Evolutionary conservation across 2,888 invertebrate species (phyloP).

Genomic region (Sycophila texana): DNA sequence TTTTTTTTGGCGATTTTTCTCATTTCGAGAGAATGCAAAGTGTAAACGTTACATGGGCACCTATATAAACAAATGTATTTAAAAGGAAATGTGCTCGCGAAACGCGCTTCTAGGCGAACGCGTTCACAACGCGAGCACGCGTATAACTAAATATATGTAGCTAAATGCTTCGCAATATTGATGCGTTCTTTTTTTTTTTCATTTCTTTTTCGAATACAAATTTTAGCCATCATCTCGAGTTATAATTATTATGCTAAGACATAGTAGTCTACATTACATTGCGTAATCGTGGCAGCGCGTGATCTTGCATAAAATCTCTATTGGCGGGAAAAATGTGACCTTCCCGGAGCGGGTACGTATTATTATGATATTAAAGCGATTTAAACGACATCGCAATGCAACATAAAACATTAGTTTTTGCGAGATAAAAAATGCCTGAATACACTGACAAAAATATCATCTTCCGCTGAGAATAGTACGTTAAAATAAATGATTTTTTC

Average conservation of each 20-base stretch:
- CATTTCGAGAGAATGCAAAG: not conserved
- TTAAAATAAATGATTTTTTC: no score
- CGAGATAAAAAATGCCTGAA: not conserved
- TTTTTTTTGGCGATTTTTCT: not conserved
- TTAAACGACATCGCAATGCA: constrained; percentile 2
- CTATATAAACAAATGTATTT: not conserved
- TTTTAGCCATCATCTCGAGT: constrained; percentile 40
- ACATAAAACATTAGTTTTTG: constrained; percentile 15
- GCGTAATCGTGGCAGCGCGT: constrained; percentile 12
- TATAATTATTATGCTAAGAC: constrained; percentile 33
- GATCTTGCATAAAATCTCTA: constrained; percentile 2
- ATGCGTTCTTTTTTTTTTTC: not conserved
- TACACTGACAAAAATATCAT: not conserved
- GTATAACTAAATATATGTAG: constrained; percentile 1
- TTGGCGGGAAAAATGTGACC: not conserved
- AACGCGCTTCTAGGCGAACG: not conserved
- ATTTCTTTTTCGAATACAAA: constrained; percentile 17
- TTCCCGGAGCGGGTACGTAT: not conserved
- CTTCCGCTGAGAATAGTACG: no score
- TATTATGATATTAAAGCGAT: not conserved
- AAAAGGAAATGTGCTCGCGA: not conserved
- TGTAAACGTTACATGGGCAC: not conserved
- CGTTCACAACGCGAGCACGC: not conserved
- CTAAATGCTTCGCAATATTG: constrained; percentile 23
- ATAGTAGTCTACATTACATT: constrained; percentile 44